These are phyloP conservation scores for Nyctibius grandis DNA, from an alignment of 2,797 vertebrate species.

Conservation along the genomic window DNA sequence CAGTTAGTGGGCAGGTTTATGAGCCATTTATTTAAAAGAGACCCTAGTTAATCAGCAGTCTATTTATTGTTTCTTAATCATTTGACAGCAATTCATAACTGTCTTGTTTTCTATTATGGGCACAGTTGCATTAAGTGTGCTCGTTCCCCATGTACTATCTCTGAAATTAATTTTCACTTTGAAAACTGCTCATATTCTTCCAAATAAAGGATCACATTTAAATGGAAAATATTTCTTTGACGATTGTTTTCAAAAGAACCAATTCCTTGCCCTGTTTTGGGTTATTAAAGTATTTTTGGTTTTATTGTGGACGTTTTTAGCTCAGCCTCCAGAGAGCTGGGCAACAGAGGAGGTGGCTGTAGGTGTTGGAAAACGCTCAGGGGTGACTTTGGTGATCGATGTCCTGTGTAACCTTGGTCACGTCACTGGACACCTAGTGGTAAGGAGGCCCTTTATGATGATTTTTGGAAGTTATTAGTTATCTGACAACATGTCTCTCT, in stretches of 20 bases:
- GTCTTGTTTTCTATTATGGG: neutral
- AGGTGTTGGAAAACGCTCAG: neutral
- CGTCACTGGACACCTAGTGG: accelerated
- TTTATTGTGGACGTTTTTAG: neutral
- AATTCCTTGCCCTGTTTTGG: neutral
- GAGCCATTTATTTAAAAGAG: neutral
- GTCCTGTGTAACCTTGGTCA: neutral
- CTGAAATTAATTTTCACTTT: neutral
- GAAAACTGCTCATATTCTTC: neutral
- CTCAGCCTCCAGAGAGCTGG: neutral
- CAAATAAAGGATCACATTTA: neutral
- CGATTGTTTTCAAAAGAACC: neutral
- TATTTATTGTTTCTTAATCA: conserved; percentile 22
- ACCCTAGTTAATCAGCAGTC: neutral
- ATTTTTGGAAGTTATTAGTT: neutral
- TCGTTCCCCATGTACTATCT: neutral
- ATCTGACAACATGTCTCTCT: neutral
- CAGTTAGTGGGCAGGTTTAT: neutral
- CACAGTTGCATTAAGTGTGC: neutral
- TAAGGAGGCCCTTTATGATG: neutral
- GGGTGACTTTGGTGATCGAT: neutral
- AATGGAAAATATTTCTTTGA: conserved; percentile 10
- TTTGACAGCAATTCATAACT: neutral
- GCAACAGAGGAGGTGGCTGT: neutral
- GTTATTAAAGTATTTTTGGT: neutral